phyloP scores from a whole-genome alignment of 2,113 vertebrate genomes.

The Silurus glanis region DNA sequence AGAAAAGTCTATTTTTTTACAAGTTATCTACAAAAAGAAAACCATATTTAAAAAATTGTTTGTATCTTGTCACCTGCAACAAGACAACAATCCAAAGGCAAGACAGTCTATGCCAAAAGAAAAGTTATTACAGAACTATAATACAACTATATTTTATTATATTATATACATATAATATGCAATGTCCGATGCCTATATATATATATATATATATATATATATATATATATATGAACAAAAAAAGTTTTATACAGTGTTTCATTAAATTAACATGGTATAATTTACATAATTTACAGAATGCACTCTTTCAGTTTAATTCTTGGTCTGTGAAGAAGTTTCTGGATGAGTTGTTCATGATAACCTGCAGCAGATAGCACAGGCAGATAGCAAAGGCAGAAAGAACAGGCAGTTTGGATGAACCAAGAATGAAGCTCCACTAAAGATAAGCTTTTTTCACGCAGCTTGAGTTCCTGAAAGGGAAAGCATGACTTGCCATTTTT shows the following conservation, averaged over 20 bases:
- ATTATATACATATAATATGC: too few species aligned
- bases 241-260: neutral
- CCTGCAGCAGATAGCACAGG: slow-evolving; percentile 25
- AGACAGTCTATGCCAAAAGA: too few species aligned
- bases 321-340: slow-evolving; percentile 1
- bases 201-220: too few species aligned
- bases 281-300: neutral
- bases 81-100: neutral
- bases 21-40: neutral
- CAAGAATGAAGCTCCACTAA: slow-evolving; percentile 18
- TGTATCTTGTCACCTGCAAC: neutral
- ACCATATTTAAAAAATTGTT: neutral
- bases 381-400: neutral
- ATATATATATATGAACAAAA: too few species aligned
- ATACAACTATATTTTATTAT: too few species aligned
- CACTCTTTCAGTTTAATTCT: neutral
- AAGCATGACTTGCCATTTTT: neutral
- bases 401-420: slow-evolving; percentile 3
- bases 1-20: neutral
- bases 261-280: neutral
- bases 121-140: too few species aligned
- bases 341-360: slow-evolving; percentile 19
- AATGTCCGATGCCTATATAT: too few species aligned
- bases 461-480: neutral
- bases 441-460: neutral